Conservation (phyloP, 2,797 vertebrate species). For the Syngnathus rostellatus region DNA sequence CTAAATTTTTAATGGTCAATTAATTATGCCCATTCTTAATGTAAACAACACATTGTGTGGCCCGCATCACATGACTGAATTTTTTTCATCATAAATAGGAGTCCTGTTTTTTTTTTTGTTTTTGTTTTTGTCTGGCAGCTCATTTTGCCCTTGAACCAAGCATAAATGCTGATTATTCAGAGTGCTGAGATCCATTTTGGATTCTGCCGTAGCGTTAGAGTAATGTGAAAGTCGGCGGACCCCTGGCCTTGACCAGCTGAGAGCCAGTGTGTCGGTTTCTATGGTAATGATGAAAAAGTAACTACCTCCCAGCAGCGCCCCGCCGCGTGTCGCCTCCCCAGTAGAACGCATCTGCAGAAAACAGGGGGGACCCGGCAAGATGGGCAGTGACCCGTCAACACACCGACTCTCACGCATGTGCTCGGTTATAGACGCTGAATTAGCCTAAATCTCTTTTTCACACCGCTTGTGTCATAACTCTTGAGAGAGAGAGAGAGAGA, state of each 20-base stretch:
- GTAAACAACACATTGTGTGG: too few species aligned
- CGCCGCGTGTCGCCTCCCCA: slow-evolving; percentile 97
- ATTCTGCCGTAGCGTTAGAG: slow-evolving; percentile 77
- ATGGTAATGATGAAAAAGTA: slow-evolving; percentile 92
- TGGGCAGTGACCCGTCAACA: slow-evolving; percentile 98
- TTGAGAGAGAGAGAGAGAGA: slow-evolving; percentile 76
- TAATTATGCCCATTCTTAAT: neutral
- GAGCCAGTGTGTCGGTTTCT: slow-evolving; percentile 94
- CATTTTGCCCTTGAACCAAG: slow-evolving; percentile 85
- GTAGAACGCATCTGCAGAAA: slow-evolving; percentile 97
- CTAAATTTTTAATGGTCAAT: neutral
- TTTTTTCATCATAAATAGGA: slow-evolving; percentile 35
- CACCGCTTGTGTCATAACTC: slow-evolving; percentile 89
- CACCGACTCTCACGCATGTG: slow-evolving; percentile 52
- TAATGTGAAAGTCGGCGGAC: slow-evolving; percentile 81
- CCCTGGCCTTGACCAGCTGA: slow-evolving; percentile 80
- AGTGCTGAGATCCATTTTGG: slow-evolving; percentile 78
- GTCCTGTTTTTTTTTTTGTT: slow-evolving; percentile 37
- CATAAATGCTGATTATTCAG: slow-evolving; percentile 93
- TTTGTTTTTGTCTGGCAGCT: slow-evolving; percentile 65
- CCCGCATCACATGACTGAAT: neutral
- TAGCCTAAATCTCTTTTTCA: slow-evolving; percentile 79
- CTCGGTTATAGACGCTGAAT: slow-evolving; percentile 58
- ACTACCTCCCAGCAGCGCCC: slow-evolving; percentile 87
- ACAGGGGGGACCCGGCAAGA: slow-evolving; percentile 84